Percentiles rank a stretch among this genome's conserved stretches.
phyloP scores from a whole-genome alignment of 1,140 invertebrate genomes.

The Antheraea pernyi region DNA sequence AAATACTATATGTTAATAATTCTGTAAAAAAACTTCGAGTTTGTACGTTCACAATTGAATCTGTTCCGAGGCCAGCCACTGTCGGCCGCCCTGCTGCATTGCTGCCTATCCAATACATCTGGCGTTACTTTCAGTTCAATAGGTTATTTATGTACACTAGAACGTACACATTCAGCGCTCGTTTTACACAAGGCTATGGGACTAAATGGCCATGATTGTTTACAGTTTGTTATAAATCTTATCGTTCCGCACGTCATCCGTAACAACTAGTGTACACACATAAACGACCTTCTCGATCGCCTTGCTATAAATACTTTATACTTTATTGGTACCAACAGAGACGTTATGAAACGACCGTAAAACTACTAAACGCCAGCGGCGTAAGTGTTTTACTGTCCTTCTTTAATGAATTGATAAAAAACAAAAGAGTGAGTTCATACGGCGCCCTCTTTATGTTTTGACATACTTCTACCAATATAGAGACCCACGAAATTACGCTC shows the following conservation, averaged over 20 bases:
- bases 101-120: slow-evolving; percentile 24
- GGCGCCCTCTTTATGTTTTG: slow-evolving; percentile 56
- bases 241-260: slow-evolving; percentile 22
- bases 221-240: slow-evolving; percentile 34
- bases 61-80: slow-evolving; percentile 28
- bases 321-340: slow-evolving; percentile 3
- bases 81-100: slow-evolving; percentile 12
- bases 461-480: slow-evolving; percentile 55
- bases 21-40: slow-evolving; percentile 6
- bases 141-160: slow-evolving; percentile 19
- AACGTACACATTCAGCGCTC: slow-evolving; percentile 12
- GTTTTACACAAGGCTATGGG: slow-evolving; percentile 33
- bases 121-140: slow-evolving; percentile 26
- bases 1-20: slow-evolving; percentile 1
- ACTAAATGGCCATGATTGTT: slow-evolving; percentile 29
- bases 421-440: slow-evolving; percentile 24
- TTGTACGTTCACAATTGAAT: slow-evolving; percentile 22
- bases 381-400: not conserved
- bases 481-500: slow-evolving; percentile 61
- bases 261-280: slow-evolving; percentile 21
- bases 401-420: slow-evolving; percentile 19
- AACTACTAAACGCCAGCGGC: not conserved
- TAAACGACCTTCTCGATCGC: slow-evolving; percentile 31
- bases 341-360: slow-evolving; percentile 9
- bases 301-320: slow-evolving; percentile 30